Base-by-base conservation (phyloP, 2,797 vertebrate species). In the Allobates femoralis region DNA sequence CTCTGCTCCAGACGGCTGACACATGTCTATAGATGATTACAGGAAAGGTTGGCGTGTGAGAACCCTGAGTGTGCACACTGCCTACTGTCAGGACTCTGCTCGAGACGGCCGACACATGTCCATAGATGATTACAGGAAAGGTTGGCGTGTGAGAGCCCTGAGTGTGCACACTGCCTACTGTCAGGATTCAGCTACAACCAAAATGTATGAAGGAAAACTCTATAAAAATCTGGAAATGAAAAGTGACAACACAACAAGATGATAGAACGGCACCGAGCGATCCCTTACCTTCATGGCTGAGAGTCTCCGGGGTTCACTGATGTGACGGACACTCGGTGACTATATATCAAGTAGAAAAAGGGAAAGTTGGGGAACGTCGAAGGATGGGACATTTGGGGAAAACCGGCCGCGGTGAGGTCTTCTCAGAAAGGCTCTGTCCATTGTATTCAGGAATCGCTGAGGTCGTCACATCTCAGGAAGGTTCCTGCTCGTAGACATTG, bases 231-330 rank as follows among this genome's bases (percentile, higher is more conserved):
- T 46, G 41, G 7, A 6, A 6, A 46, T 46, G 41, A 11, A 46
- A 11, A 2, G n/a, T 14, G 26, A 28, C 12, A n/a, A 28, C 16
- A 26, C 62, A 32, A 30, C 6, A 34, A 28, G 14, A 51, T 46
- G 0, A 32, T 8, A 34, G 0, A 26, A 50, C 15, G 0, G 51
- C 26, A 23, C 28, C 5, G n/a, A 3, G 10, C 1, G 23, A 83
- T 66, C 15, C 7, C 84, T 80, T 73, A 86, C 85, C 85, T 62
- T 74, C 85, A 86, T 86, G 28, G 55, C n/a, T 16, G 74, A 78
- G 14, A 28, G 15, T 28, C 16, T 78, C 3, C 7, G n/a, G 21
- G 28, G 26, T 18, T 23, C 30, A 26, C n/a, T 12, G 26, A 41
- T 78, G 16, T 50, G 50, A 55, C 30, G 16, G 7, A 0, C 2